A percentile compares a stretch with the other conserved stretches of the same genome.
These are phyloP conservation scores for Hozukius guyotensis DNA, from an alignment of 2,797 vertebrate genomes.

Conservation along the genomic window DNA sequence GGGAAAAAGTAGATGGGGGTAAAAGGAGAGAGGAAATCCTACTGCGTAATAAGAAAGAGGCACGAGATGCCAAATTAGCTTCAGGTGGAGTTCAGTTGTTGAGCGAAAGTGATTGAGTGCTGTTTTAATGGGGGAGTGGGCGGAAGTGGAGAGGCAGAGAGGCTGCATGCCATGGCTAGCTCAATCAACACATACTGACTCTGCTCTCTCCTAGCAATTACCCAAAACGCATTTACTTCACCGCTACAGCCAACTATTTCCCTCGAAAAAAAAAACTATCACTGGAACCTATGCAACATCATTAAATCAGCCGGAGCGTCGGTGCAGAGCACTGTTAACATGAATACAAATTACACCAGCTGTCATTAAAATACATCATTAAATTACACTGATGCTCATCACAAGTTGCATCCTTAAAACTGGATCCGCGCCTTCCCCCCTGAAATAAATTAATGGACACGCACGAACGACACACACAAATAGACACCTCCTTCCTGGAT, in stretches of 20 bases:
- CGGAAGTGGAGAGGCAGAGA: slow-evolving; percentile 51
- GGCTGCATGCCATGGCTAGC: slow-evolving; percentile 38
- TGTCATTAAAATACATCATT: slow-evolving; percentile 60
- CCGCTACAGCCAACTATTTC: slow-evolving; percentile 21
- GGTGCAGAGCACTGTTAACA: slow-evolving; percentile 42
- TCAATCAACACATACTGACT: slow-evolving; percentile 55
- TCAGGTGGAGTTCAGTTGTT: slow-evolving; percentile 55
- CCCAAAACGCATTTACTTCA: slow-evolving; percentile 59
- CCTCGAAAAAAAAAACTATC: slow-evolving; percentile 27
- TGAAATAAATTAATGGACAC: slow-evolving; percentile 24
- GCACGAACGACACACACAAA: background rate
- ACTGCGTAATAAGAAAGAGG: slow-evolving; percentile 24
- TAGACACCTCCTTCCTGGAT: slow-evolving; percentile 3
- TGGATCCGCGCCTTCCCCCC: slow-evolving; percentile 1
- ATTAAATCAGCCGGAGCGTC: slow-evolving; percentile 50
- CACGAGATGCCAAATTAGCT: slow-evolving; percentile 48
- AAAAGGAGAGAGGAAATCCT: slow-evolving; percentile 14
- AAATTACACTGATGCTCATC: slow-evolving; percentile 49
- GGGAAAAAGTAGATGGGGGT: background rate
- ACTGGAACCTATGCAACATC: slow-evolving; percentile 47
- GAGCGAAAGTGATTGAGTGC: slow-evolving; percentile 58
- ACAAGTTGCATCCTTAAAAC: slow-evolving; percentile 28
- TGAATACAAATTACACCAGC: slow-evolving; percentile 48
- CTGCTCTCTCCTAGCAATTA: slow-evolving; percentile 60
- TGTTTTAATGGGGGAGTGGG: slow-evolving; percentile 61